These are phyloP conservation scores for Decapterus maruadsi DNA, from an alignment of 2,797 vertebrate species.

Conservation along the genomic window DNA sequence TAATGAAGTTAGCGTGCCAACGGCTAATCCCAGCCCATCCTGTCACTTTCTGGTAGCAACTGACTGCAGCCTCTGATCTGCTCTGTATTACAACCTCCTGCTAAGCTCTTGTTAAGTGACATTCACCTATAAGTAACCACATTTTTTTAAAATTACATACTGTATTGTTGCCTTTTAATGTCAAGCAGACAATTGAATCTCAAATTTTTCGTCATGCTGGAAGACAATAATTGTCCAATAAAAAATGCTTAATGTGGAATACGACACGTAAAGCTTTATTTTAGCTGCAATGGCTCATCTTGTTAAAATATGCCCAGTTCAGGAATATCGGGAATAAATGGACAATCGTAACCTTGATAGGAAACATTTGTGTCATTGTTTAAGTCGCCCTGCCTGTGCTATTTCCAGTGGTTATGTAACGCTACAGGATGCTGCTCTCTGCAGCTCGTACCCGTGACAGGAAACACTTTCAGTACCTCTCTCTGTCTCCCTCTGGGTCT, in stretches of 20 bases:
- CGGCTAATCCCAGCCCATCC: no score
- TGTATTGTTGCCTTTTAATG: neutral
- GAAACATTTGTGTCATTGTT: conserved; percentile 44
- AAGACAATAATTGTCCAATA: neutral
- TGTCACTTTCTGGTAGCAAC: no score
- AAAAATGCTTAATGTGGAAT: no score
- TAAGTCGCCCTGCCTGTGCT: conserved; percentile 18
- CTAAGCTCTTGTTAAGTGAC: no score
- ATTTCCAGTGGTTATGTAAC: conserved; percentile 63
- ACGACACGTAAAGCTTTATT: neutral
- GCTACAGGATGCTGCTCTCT: conserved; percentile 37
- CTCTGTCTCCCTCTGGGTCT: neutral
- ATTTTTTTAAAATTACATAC: no score
- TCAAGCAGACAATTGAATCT: neutral
- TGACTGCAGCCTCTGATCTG: no score
- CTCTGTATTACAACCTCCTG: no score
- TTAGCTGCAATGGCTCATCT: neutral
- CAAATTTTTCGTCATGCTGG: neutral
- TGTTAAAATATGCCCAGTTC: neutral
- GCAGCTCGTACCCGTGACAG: conserved; percentile 37
- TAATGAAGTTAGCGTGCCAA: no score
- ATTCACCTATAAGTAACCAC: no score
- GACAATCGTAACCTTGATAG: neutral
- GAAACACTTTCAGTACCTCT: conserved; percentile 25
- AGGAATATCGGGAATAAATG: neutral